phyloP scores from a whole-genome alignment of 1,140 invertebrate genomes.

The Brachionus paranguensis region DNA sequence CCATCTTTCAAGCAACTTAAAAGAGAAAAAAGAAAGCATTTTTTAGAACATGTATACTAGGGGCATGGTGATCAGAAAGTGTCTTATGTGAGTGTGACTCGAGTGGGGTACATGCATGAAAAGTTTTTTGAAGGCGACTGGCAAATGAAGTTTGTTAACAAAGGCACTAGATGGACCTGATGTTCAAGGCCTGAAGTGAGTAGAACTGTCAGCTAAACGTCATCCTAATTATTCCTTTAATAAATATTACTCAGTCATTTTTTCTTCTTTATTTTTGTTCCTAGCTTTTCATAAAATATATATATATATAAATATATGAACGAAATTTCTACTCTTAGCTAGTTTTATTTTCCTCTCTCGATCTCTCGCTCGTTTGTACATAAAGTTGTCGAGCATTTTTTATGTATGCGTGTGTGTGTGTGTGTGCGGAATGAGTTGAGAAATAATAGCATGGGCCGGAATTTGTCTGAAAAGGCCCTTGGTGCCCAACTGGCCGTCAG shows the following conservation, averaged over 20 bases:
- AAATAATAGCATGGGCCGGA: neutral
- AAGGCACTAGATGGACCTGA: neutral
- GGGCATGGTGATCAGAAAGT: neutral
- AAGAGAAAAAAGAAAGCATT: neutral
- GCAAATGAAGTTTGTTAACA: neutral
- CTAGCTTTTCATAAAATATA: neutral
- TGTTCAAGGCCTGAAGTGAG: neutral
- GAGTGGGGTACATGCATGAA: neutral
- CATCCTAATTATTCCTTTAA: neutral
- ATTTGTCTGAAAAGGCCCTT: neutral
- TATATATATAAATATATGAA: neutral
- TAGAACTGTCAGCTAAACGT: neutral
- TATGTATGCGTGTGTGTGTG: neutral
- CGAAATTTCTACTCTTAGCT: neutral
- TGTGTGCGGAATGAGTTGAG: neutral
- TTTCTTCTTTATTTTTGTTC: neutral
- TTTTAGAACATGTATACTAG: neutral
- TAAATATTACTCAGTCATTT: neutral
- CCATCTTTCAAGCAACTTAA: constrained; percentile 6
- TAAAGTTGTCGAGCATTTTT: neutral
- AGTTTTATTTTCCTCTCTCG: neutral
- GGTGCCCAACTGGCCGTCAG: neutral
- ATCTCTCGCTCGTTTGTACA: neutral
- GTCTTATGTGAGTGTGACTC: neutral
- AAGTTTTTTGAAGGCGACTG: neutral